Evolutionary conservation across 2,888 invertebrate species (phyloP).

Genomic region (Drosophila demipolita): DNA sequence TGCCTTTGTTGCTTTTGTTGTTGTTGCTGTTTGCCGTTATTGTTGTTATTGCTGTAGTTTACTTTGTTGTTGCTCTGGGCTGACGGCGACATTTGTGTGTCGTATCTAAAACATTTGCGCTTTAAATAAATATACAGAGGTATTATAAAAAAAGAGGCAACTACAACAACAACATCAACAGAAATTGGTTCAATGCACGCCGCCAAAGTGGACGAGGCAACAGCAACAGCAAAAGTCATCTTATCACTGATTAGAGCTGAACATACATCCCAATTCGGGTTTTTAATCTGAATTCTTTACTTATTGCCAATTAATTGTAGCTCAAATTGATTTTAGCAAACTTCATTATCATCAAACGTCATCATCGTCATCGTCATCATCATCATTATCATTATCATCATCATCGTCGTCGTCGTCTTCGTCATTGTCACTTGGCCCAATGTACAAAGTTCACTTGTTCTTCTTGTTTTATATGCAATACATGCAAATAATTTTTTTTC

Average conservation of each 20-base stretch:
- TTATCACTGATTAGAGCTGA: conserved; percentile 50
- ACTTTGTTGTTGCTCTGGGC: conserved; percentile 48
- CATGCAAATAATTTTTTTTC: conserved; percentile 42
- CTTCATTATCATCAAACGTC: conserved; percentile 10
- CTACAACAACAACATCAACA: conserved; percentile 41
- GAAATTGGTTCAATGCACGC: conserved; percentile 79
- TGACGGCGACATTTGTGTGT: conserved; percentile 65
- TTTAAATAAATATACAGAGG: conserved; percentile 79
- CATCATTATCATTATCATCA: not conserved
- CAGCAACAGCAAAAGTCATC: conserved; percentile 14
- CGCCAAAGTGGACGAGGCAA: conserved; percentile 53
- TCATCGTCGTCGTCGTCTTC: conserved; percentile 6
- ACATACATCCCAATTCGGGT: conserved; percentile 3
- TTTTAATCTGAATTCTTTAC: not conserved
- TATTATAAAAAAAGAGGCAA: conserved; percentile 70
- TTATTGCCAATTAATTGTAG: conserved; percentile 9
- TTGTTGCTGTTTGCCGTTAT: conserved; percentile 40
- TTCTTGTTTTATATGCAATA: conserved; percentile 50
- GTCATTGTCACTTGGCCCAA: conserved; percentile 58
- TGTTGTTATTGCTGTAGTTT: conserved; percentile 52
- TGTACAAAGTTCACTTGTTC: conserved; percentile 76
- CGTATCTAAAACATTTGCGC: conserved; percentile 81
- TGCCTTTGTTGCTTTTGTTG: conserved; percentile 56
- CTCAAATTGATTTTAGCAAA: conserved; percentile 12
- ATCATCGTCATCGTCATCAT: conserved; percentile 1